These are phyloP conservation scores for Piprites chloris DNA, from an alignment of 2,113 vertebrate species.

Conservation along the genomic window DNA sequence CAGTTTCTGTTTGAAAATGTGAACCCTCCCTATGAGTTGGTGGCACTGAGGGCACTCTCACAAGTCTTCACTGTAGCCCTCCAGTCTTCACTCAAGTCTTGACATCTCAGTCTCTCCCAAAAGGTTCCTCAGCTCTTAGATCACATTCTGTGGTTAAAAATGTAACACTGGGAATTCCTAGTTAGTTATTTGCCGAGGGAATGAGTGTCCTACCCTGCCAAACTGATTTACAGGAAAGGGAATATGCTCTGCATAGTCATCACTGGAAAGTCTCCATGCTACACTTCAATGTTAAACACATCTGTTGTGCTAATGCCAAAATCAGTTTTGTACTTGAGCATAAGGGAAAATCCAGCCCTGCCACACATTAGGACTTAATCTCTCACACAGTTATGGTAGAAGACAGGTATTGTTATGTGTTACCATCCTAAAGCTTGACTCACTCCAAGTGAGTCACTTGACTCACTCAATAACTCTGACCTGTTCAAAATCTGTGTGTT, in stretches of 20 bases:
- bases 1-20: not conserved
- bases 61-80: not conserved
- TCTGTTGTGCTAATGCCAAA: not conserved
- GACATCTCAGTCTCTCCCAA: not conserved
- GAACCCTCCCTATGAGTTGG: not conserved
- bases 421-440: not conserved
- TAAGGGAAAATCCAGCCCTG: not conserved
- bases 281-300: fast-evolving
- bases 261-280: not conserved
- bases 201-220: not conserved
- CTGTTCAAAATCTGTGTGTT: not conserved
- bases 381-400: not conserved
- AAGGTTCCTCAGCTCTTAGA: not conserved
- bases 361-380: fast-evolving
- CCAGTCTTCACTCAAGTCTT: not conserved
- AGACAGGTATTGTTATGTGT: not conserved
- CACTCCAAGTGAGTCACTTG: too few species aligned
- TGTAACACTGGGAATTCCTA: not conserved
- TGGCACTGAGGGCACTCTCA: not conserved
- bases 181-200: not conserved
- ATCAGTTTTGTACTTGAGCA: not conserved
- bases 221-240: not conserved
- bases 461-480: not conserved
- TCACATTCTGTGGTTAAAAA: not conserved
- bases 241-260: fast-evolving